phyloP scores from a whole-genome alignment of 2,888 invertebrate genomes.

The Heliothis peltigera region DNA sequence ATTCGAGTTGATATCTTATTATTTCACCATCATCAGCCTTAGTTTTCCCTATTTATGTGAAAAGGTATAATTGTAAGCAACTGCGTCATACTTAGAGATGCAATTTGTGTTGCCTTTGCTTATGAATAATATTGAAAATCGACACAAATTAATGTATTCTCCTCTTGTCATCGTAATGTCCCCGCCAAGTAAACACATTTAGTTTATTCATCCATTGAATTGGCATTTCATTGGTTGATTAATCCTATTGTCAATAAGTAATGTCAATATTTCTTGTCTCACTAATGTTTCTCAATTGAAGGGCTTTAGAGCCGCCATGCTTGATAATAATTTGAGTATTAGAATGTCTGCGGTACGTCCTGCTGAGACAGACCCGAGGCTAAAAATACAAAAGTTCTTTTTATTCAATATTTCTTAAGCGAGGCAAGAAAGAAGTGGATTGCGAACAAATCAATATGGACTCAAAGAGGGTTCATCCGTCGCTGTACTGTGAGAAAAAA shows the following conservation, averaged over 20 bases:
- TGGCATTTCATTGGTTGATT: slow-evolving; percentile 16
- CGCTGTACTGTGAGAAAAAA: slow-evolving; percentile 27
- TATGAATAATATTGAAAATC: neutral
- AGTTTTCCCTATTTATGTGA: too few relatives aligned
- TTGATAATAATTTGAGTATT: slow-evolving; percentile 12
- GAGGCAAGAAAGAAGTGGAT: slow-evolving; percentile 35
- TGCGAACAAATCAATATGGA: slow-evolving; percentile 53
- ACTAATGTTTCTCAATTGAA: slow-evolving; percentile 7
- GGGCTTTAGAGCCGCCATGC: neutral
- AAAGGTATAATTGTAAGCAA: too few relatives aligned
- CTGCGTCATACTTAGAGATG: neutral
- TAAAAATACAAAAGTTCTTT: slow-evolving; percentile 7
- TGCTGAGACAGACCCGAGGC: neutral
- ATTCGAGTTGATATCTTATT: slow-evolving; percentile 6
- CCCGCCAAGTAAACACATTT: slow-evolving; percentile 24
- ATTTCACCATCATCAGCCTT: neutral
- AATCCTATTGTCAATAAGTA: slow-evolving; percentile 25
- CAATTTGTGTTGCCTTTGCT: neutral
- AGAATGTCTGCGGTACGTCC: slow-evolving; percentile 6
- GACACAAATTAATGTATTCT: neutral
- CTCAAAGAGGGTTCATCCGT: slow-evolving; percentile 30
- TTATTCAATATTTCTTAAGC: slow-evolving; percentile 29
- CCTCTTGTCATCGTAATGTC: neutral
- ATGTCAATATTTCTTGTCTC: slow-evolving; percentile 22
- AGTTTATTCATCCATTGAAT: slow-evolving; percentile 31